phyloP scores from a whole-genome alignment of 2,797 vertebrate genomes.

The Coregonus suidteri region DNA sequence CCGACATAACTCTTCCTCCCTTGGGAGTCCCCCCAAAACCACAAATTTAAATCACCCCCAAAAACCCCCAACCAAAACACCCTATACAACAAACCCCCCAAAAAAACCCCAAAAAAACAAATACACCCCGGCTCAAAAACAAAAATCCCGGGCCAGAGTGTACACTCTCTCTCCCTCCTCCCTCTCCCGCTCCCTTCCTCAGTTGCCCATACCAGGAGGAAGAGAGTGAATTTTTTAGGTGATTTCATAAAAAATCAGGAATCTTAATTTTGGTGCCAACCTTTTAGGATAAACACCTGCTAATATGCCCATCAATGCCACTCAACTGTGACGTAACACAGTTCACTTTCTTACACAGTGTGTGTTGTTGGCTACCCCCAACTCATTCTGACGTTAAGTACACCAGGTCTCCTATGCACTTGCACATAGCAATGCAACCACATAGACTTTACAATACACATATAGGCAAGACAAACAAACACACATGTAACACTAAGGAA shows the following conservation, averaged over 20 bases:
- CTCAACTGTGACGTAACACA: constrained; percentile 10
- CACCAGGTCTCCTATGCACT: not conserved
- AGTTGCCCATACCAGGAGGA: not conserved
- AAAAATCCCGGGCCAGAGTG: too few species aligned
- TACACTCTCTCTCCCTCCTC: not conserved
- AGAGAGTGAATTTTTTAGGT: constrained; percentile 19
- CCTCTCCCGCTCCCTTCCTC: not conserved
- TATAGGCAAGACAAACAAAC: not conserved
- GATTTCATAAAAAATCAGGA: constrained; percentile 27
- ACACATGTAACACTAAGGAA: not conserved
- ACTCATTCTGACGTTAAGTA: not conserved
- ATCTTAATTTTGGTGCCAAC: constrained; percentile 34
- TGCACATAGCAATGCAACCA: not conserved
- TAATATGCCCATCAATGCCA: not conserved
- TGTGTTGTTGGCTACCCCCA: not conserved
- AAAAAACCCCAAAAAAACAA: too few species aligned
- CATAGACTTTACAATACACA: too few species aligned
- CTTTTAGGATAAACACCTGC: not conserved
- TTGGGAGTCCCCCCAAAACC: too few species aligned
- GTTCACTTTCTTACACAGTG: not conserved
- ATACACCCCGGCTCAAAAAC: too few species aligned
- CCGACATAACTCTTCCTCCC: too few species aligned
- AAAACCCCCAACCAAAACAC: too few species aligned
- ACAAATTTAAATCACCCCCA: too few species aligned
- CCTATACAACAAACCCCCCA: too few species aligned